phyloP scores from a whole-genome alignment of 2,113 vertebrate species.

The Petrocephalus microphthalmus region DNA sequence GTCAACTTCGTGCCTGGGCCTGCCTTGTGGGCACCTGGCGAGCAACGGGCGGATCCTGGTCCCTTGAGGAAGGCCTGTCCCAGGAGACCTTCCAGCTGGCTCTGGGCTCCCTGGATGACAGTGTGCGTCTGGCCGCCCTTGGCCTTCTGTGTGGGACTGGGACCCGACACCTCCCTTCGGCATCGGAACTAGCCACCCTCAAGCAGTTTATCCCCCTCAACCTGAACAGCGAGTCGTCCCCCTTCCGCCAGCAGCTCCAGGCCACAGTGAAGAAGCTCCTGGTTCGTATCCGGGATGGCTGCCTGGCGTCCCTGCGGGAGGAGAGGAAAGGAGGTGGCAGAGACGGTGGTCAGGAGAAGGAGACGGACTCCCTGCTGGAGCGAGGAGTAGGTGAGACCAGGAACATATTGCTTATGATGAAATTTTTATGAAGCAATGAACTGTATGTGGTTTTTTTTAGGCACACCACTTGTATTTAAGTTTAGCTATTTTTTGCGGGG shows the following conservation, averaged over 20 bases:
- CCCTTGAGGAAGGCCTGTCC: conserved; percentile 22
- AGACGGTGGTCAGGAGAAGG: neutral
- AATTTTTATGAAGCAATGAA: neutral
- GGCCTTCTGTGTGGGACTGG: conserved; percentile 70
- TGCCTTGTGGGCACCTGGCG: conserved; percentile 62
- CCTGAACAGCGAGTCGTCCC: conserved; percentile 72
- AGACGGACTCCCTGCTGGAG: conserved; percentile 31
- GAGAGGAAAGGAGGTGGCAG: conserved; percentile 36
- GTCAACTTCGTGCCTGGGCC: conserved; percentile 71
- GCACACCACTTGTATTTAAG: neutral
- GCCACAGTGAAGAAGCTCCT: conserved; percentile 62
- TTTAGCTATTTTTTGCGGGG: neutral
- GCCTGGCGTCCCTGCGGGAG: conserved; percentile 58
- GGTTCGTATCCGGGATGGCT: conserved; percentile 72
- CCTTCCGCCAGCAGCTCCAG: conserved; percentile 80
- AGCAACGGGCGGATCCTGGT: conserved; percentile 49
- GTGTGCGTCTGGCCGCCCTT: conserved; percentile 66
- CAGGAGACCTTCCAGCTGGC: conserved; percentile 56
- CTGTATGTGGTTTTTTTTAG: neutral
- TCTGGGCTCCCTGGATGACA: conserved; percentile 62
- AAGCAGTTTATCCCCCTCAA: conserved; percentile 70
- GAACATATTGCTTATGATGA: neutral
- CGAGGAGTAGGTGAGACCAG: conserved; percentile 69
- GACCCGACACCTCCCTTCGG: conserved; percentile 58
- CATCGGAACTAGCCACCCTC: conserved; percentile 56